Evolutionary conservation across 2,797 vertebrate species (phyloP), one percentile per base, ranked within the genome.

Genomic region (Halcyon badia): DNA sequence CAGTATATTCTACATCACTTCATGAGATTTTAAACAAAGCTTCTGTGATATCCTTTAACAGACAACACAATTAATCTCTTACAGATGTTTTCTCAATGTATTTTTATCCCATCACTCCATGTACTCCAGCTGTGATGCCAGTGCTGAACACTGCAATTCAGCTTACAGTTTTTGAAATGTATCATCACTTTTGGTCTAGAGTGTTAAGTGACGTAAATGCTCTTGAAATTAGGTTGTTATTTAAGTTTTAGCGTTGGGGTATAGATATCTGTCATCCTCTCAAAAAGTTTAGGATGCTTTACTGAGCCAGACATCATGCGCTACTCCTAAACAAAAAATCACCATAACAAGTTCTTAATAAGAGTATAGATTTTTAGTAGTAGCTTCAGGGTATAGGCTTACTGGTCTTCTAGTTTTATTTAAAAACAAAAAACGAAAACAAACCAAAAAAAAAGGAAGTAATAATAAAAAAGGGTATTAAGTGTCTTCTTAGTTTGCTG

Each of bases 401-500:
- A 61, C 84, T 68, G 41, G 37, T 72, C 24, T 78, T 33, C 41
- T 71, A 42, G 12, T 62, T 68, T 83, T 73, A 80, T 57, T 83
- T 8, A 12, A 39, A 39, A 49, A 46, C 44, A 20, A 46, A 24
- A 9, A 20, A 20, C 44, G 48, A 49, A 49, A 26, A 46, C 20
- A 19, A 22, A 48, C 37, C 37, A 51, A 51, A 51, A 26, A 22
- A 31, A 41, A 66, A 10, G 6, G 19, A 79, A 52, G 37, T 35
- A 72, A 14, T 56, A 88, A 73, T 35, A 57, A 69, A 28, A 69
- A 58, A 56, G 16, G 11, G 57, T 70, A 89, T 83, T 89, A 92
- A 93, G 65, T 72, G 18, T 46, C 46, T 11, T 94, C 76, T 93
- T 90, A 66, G 92, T 91, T 97, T 96, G 93, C 92, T 89, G 73